phyloP scores from a whole-genome alignment of 2,888 invertebrate species.

The Pachliopta kotzebuea region DNA sequence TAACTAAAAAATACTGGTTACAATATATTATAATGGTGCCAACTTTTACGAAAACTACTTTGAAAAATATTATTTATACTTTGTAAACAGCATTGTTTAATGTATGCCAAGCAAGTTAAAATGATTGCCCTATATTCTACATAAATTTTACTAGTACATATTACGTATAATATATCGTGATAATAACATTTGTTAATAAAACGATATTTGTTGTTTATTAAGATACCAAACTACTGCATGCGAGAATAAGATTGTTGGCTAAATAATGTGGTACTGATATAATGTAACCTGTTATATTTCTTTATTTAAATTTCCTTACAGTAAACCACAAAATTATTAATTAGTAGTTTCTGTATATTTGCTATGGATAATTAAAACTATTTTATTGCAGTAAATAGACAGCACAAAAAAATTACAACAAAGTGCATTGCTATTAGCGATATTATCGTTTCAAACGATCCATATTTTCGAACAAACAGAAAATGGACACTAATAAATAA shows the following conservation, averaged over 20 bases:
- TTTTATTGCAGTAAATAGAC: background rate
- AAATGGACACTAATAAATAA: background rate
- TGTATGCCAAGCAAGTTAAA: slow-evolving; percentile 11
- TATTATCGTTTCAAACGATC: background rate
- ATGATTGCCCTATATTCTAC: background rate
- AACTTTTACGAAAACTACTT: background rate
- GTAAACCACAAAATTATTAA: background rate
- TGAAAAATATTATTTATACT: background rate
- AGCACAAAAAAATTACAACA: background rate
- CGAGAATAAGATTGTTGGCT: slow-evolving; percentile 17
- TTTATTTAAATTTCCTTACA: slow-evolving; percentile 1
- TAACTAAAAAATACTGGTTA: background rate
- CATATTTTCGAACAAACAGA: background rate
- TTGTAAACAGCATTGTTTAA: background rate
- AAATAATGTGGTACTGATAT: slow-evolving; percentile 25
- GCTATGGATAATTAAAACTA: slow-evolving; percentile 11
- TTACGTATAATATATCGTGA: background rate
- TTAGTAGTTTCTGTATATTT: slow-evolving; percentile 8
- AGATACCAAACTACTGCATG: slow-evolving; percentile 22
- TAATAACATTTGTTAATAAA: slow-evolving; percentile 6
- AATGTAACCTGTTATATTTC: slow-evolving; percentile 29
- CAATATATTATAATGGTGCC: background rate
- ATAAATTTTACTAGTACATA: background rate
- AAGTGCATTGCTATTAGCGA: background rate
- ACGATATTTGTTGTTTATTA: background rate